Percentiles rank a stretch among this genome's conserved stretches.
Evolutionary conservation across 2,888 invertebrate genomes (phyloP).

Genomic region (Tenthredo amoena): DNA sequence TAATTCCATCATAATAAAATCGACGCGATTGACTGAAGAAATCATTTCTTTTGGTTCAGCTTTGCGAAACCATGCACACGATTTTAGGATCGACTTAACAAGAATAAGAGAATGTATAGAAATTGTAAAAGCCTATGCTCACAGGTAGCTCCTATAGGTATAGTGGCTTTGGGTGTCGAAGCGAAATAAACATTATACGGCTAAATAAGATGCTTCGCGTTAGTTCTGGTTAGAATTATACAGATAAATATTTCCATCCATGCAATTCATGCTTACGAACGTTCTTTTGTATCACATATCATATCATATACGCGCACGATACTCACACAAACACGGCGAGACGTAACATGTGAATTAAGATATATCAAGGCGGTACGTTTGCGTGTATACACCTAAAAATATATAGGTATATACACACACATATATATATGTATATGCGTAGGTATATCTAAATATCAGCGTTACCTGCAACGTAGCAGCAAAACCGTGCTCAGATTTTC

Average conservation of each 20-base stretch:
- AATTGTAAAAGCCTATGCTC: not conserved
- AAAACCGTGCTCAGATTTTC: constrained; percentile 41
- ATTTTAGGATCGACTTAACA: not conserved
- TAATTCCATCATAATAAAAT: too few species aligned
- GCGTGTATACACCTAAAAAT: not conserved
- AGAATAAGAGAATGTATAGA: constrained; percentile 6
- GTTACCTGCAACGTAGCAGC: not conserved
- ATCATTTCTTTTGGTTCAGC: not conserved
- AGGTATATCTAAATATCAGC: constrained; percentile 29
- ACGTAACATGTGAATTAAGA: not conserved
- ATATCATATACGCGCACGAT: not conserved
- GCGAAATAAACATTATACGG: constrained; percentile 14
- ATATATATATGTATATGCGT: not conserved
- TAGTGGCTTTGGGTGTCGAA: not conserved
- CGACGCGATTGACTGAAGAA: too few species aligned
- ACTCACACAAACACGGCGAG: not conserved
- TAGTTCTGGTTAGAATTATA: not conserved
- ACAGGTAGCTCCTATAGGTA: not conserved
- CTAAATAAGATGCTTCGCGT: constrained; percentile 4
- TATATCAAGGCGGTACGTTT: not conserved
- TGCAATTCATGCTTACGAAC: not conserved
- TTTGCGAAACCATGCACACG: not conserved
- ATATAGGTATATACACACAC: not conserved
- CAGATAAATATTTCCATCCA: not conserved
- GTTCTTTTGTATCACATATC: not conserved